phyloP scores from a whole-genome alignment of 2,113 vertebrate genomes.

The Scalopus aquaticus region DNA sequence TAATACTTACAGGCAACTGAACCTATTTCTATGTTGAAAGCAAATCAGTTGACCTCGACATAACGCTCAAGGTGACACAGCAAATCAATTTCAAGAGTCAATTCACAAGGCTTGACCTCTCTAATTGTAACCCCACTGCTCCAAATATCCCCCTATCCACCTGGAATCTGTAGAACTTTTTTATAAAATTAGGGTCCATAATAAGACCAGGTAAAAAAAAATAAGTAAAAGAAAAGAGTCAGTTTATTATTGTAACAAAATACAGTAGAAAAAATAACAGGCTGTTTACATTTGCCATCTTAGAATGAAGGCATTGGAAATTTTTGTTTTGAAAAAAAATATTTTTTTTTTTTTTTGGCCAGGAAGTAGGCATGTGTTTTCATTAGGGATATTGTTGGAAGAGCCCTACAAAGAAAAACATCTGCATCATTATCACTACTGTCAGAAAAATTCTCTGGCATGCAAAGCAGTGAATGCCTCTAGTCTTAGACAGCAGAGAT shows the following conservation, averaged over 20 bases:
- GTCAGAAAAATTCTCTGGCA: slow-evolving; percentile 56
- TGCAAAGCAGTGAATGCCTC: slow-evolving; percentile 54
- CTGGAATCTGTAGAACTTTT: not conserved
- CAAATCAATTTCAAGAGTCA: not conserved
- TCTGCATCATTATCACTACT: slow-evolving; percentile 75
- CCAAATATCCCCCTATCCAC: not conserved
- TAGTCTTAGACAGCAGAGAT: slow-evolving; percentile 44
- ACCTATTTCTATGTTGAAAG: slow-evolving; percentile 9
- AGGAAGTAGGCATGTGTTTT: slow-evolving; percentile 70
- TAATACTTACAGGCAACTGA: not conserved
- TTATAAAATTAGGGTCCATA: not conserved
- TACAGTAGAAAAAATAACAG: slow-evolving; percentile 51
- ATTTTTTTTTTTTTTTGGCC: slow-evolving; percentile 40
- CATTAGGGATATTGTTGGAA: slow-evolving; percentile 61
- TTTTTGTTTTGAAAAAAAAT: slow-evolving; percentile 63
- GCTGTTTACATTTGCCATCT: slow-evolving; percentile 73
- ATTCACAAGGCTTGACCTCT: not conserved
- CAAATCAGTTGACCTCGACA: not conserved
- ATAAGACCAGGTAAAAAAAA: not conserved
- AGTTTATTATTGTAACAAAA: not conserved
- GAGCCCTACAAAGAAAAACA: slow-evolving; percentile 71
- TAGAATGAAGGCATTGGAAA: slow-evolving; percentile 67
- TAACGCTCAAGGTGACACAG: not conserved
- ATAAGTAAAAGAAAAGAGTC: not conserved
- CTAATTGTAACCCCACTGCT: not conserved